phyloP scores from a whole-genome alignment of 1,140 invertebrate species.

The Apis florea region DNA sequence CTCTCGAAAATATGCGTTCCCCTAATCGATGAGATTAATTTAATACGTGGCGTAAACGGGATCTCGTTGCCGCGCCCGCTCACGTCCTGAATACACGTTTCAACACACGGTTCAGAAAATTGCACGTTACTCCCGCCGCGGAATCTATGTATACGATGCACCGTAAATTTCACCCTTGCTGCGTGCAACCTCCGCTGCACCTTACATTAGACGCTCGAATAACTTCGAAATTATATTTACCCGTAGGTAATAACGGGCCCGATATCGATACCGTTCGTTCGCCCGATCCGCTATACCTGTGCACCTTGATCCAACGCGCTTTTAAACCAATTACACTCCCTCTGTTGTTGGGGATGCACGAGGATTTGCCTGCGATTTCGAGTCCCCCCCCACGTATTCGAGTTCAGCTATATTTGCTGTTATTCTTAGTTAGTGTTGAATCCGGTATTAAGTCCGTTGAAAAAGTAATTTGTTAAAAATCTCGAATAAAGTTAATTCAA shows the following conservation, averaged over 20 bases:
- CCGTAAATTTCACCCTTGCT: constrained; percentile 35
- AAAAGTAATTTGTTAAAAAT: too few relatives aligned
- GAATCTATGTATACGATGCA: constrained; percentile 14
- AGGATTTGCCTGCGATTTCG: background rate
- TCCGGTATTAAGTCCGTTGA: too few relatives aligned
- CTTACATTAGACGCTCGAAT: constrained; percentile 44
- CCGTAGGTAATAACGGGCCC: constrained; percentile 10
- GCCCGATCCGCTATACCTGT: background rate
- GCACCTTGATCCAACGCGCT: background rate
- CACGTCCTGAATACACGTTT: constrained; percentile 12
- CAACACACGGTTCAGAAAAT: constrained; percentile 41
- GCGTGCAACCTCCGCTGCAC: constrained; percentile 20
- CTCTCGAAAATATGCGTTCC: constrained; percentile 6
- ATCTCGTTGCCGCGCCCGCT: background rate
- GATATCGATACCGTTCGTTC: constrained; percentile 16
- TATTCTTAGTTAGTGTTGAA: too few relatives aligned
- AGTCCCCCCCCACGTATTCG: too few relatives aligned
- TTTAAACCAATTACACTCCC: constrained; percentile 16
- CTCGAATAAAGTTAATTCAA: too few relatives aligned
- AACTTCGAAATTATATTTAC: constrained; percentile 47
- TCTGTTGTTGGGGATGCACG: background rate
- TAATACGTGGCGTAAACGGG: constrained; percentile 7
- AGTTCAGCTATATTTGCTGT: too few relatives aligned
- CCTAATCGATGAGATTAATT: constrained; percentile 41
- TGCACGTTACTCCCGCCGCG: constrained; percentile 4